phyloP scores from a whole-genome alignment of 2,888 invertebrate genomes.

The Exocentrus adspersus region DNA sequence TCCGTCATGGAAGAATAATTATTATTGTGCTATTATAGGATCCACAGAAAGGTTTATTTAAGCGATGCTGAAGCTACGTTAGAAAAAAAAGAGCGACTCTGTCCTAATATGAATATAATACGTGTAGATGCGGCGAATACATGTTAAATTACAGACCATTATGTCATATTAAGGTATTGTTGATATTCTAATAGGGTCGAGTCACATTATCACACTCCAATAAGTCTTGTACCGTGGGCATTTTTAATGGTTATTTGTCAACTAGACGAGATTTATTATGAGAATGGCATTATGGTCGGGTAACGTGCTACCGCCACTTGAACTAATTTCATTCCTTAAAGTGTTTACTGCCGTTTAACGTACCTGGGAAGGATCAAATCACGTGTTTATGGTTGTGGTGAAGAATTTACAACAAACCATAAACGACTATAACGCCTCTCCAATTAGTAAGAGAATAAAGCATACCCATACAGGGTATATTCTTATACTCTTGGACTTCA shows the following conservation, averaged over 20 bases:
- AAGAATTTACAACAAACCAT: background rate
- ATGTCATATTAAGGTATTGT: conserved; percentile 54
- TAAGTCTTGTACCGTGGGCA: conserved; percentile 45
- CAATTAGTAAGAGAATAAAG: too few species aligned
- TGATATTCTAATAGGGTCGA: conserved; percentile 50
- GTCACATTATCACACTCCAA: conserved; percentile 52
- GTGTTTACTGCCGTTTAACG: conserved; percentile 35
- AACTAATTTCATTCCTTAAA: conserved; percentile 35
- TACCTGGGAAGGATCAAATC: conserved; percentile 22
- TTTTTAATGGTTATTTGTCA: conserved; percentile 53
- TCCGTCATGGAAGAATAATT: conserved; percentile 36
- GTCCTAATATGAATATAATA: conserved; percentile 53
- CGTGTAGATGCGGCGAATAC: conserved; percentile 50
- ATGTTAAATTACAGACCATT: conserved; percentile 54
- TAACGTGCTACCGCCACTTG: conserved; percentile 40
- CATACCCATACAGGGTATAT: too few species aligned
- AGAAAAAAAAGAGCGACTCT: conserved; percentile 14
- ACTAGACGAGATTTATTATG: conserved; percentile 54
- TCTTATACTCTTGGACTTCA: too few species aligned
- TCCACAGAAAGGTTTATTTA: conserved; percentile 35
- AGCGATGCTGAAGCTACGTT: too few species aligned
- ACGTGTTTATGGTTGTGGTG: conserved; percentile 4
- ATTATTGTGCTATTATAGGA: conserved; percentile 34
- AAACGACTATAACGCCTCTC: too few species aligned
- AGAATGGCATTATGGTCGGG: conserved; percentile 46